Evolutionary conservation across 1,140 invertebrate genomes (phyloP), one percentile per base, ranked within the genome.

Genomic region (Drosophila guanche): DNA sequence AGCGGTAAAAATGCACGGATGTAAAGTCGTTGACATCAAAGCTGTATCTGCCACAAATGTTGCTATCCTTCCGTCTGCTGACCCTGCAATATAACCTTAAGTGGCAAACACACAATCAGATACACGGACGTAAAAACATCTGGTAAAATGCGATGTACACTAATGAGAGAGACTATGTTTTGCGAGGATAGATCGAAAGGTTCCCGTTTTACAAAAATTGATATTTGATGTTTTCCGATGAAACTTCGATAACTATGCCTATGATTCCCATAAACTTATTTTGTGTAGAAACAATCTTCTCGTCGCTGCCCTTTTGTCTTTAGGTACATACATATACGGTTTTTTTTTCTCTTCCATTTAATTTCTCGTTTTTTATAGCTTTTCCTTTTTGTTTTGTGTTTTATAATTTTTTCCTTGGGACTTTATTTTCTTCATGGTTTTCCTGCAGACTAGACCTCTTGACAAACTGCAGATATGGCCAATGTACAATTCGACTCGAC

Each of bases 11-110:
- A 54, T 43, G 51, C 72, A 69, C 52, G 76, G 51, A 80, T 74
- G 69, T 77, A 86, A 77, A 86, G 80, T 85, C 81, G 60, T 77
- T 85, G 76, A 59, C 63, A 74, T 73, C 79, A 68, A 50, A 57
- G 76, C 71, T 70, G 77, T 59, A 65, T 72, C 65, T 51, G 56
- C 29, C 66, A 47, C 55, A 27, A 43, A 37, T 57, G 51, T 67
- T 22, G 4, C 41, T 6, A 10, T n/a, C 25, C 54, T 50, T 16
- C 27, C 20, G 41, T 20, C 14, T 7, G 0, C n/a, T 29, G n/a
- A 12, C 5, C 56, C 55, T n/a, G n/a, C 80, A 85, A 85, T 86
- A 86, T 81, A 85, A 85, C 86, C 80, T 85, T 81, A 85, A 86
- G 80, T 85, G 80, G 81, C 81, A 85, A 85, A 85, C 86, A 60